phyloP scores from a whole-genome alignment of 2,113 vertebrate genomes.

The Neodon shergylaensis region DNA sequence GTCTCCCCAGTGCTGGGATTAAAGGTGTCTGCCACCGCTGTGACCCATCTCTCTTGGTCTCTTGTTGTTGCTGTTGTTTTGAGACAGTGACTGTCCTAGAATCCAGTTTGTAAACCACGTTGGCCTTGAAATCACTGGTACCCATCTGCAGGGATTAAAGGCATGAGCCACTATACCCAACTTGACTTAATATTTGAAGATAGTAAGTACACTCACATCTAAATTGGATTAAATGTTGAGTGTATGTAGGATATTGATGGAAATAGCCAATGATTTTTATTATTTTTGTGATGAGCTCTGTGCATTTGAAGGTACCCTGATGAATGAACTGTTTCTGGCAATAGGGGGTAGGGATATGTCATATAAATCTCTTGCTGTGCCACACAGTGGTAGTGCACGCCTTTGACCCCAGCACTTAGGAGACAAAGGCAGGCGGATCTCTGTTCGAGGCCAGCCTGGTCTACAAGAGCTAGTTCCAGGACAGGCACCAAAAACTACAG shows the following conservation, averaged over 20 bases:
- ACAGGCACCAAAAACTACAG: too few species aligned
- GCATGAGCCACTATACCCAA: not conserved
- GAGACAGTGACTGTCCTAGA: not conserved
- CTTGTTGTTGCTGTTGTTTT: not conserved
- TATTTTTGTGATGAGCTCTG: conserved; percentile 40
- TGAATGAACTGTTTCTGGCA: conserved; percentile 30
- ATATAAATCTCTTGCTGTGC: not conserved
- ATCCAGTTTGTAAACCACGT: not conserved
- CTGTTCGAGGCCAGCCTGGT: too few species aligned
- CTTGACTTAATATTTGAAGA: conserved; percentile 29
- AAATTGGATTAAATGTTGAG: conserved; percentile 41
- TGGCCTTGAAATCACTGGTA: not conserved
- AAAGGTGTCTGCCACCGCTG: too few species aligned
- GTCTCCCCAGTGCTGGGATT: too few species aligned
- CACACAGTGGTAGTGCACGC: too few species aligned
- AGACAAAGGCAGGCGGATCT: too few species aligned
- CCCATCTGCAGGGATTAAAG: not conserved
- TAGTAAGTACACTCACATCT: conserved; percentile 25
- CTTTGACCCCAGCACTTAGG: too few species aligned
- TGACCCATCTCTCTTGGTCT: too few species aligned
- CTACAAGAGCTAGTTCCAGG: too few species aligned
- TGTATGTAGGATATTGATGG: not conserved
- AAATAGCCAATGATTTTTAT: conserved; percentile 51
- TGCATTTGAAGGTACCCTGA: not conserved
- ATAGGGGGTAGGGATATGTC: not conserved